A percentile compares a stretch with the other conserved stretches of the same genome.
phyloP scores from a whole-genome alignment of 2,113 vertebrate species.

The human (Homo sapiens) region GRCh38 chr2:200569001-200569500 shows the following conservation, averaged over 20 bases:
- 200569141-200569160: neutral
- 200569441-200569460: neutral
- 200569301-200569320: slow-evolving; percentile 6
- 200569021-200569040: neutral
- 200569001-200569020: neutral
- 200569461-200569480: slow-evolving; percentile 3
- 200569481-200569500: neutral
- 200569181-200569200: neutral
- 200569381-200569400: neutral
- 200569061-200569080: neutral
- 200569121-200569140: neutral
- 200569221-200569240: slow-evolving; percentile 16
- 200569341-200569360: neutral
- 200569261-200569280: neutral
- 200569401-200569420: neutral
- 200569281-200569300: neutral
- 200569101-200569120: slow-evolving; percentile 2
- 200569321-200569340: slow-evolving; percentile 4
- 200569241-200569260: neutral
- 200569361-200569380: slow-evolving; percentile 9
- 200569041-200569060: neutral
- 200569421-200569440: neutral
- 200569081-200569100: neutral
- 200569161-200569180: neutral
- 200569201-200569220: neutral